Base-by-base conservation (phyloP, 2,888 invertebrate species). In the Aporophyla nigra region DNA sequence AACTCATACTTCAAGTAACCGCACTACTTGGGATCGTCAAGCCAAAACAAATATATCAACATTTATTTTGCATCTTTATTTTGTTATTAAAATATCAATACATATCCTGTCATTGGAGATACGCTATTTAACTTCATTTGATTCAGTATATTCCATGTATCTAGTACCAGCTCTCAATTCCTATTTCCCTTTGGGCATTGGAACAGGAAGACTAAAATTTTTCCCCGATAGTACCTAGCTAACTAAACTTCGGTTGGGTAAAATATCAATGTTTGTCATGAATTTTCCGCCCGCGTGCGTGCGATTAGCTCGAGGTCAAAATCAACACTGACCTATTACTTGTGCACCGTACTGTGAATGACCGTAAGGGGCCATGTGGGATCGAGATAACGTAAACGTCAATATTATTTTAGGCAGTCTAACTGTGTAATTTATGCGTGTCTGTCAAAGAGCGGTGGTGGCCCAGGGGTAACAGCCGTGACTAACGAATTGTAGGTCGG, bases 241-340 rank as follows among this genome's bases (percentile, higher is more conserved):
- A 56, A 54, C 27, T n/a, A 24, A 4, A 46, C 1, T 40, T 43
- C n/a, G 1, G 7, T 24, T 12, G 10, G 51, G n/a, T 10, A 40
- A n/a, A 2, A 6, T 27, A 2, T 14, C 27, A 16, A 49, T 54
- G 53, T 62, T 53, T 53, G 16, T 16, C 10, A 0, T 61, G 6
- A n/a, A 61, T 21, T 46, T 53, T 3, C 1, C 10, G 51, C 16
- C n/a, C 14, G 5, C n/a, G n/a, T n/a, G n/a, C n/a, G n/a, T n/a
- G n/a, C n/a, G n/a, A n/a, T n/a, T n/a, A n/a, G n/a, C n/a, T n/a
- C n/a, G n/a, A n/a, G n/a, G n/a, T n/a, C n/a, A n/a, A n/a, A 58
- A 27, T 76, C 40, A 51, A 76, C 65, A 76, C 7, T 76, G n/a
- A 58, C 19, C n/a, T 9, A 24, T 6, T 46, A 9, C 7, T 54